Conservation (phyloP, 2,888 invertebrate species). For the Coenonympha glycerion region DNA sequence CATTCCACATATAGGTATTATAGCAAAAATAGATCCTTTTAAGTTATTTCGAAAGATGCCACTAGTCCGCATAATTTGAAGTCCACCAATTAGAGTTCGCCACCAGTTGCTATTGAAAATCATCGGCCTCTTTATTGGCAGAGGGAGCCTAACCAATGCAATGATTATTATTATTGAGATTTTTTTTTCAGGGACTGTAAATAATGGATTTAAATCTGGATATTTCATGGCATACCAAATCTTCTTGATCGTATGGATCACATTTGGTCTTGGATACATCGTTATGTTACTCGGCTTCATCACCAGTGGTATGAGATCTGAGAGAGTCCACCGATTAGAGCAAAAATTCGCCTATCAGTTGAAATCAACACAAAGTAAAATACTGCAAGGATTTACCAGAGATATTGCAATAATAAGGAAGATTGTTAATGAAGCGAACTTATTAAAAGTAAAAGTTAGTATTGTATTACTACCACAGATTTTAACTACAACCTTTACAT, state of each 20-base stretch:
- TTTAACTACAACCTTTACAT: too few relatives aligned
- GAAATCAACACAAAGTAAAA: constrained; percentile 85
- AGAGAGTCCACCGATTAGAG: constrained; percentile 83
- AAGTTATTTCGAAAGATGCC: too few relatives aligned
- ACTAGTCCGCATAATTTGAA: too few relatives aligned
- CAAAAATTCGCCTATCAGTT: constrained; percentile 85
- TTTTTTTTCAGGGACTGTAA: constrained; percentile 63
- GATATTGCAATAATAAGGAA: constrained; percentile 83
- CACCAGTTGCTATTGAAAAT: too few relatives aligned
- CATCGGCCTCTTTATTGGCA: too few relatives aligned
- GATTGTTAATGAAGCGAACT: constrained; percentile 86
- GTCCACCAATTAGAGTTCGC: too few relatives aligned
- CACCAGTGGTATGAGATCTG: constrained; percentile 83
- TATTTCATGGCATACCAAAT: constrained; percentile 85
- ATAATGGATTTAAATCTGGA: constrained; percentile 74
- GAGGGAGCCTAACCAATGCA: too few relatives aligned
- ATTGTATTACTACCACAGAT: too few relatives aligned
- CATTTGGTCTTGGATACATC: constrained; percentile 92
- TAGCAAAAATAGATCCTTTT: too few relatives aligned
- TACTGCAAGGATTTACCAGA: constrained; percentile 84
- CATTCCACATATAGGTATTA: too few relatives aligned
- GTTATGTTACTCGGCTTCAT: constrained; percentile 93
- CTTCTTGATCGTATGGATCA: constrained; percentile 90
- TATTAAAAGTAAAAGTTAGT: constrained; percentile 86
- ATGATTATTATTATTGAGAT: too few relatives aligned